Evolutionary conservation across 1,140 invertebrate species (phyloP), one percentile per base, ranked within the genome.

Genomic region (Drosophila micromelanica): DNA sequence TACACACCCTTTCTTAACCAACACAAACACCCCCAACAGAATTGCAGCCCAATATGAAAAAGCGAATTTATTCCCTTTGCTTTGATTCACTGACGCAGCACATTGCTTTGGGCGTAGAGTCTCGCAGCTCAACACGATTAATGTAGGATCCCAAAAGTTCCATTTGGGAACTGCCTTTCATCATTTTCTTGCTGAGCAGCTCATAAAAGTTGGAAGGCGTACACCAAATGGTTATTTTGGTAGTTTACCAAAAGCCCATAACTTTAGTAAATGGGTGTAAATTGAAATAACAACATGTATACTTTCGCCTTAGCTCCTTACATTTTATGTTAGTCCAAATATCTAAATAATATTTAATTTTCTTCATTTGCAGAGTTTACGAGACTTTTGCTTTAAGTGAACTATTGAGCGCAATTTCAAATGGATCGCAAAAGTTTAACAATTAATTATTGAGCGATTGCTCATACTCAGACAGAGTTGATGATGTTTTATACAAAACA

Each of bases 281-380:
- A 2, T 55, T 38, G 30, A 6, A 15, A 9, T 30, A 13, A n/a
- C n/a, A 5, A 11, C 35, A 13, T 12, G 17, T 42, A 37, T 38
- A 42, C 30, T 73, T 69, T 27, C 0, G 23, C 2, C 23, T 5
- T 1, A 27, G 27, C 27, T 27, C 5, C 32, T 35, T 35, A 35
- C 9, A 57, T 13, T n/a, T 13, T 12, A 27, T 15, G 5, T 35
- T n/a, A 1, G 6, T 6, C 5, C 12, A 40, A 13, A 40, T n/a
- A 5, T 40, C 11, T 6, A 48, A 45, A 20, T 27, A 43, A 37
- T 67, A 55, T 40, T 27, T 69, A 48, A 59, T 48, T 59, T 90
- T 78, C 74, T 93, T 93, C 76, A 92, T 85, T 93, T 93, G 57
- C 93, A 95, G 94, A 95, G 91, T 95, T 95, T 78, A 94, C 94